Conservation (phyloP, 2,888 invertebrate species). For the Sisyra nigra region DNA sequence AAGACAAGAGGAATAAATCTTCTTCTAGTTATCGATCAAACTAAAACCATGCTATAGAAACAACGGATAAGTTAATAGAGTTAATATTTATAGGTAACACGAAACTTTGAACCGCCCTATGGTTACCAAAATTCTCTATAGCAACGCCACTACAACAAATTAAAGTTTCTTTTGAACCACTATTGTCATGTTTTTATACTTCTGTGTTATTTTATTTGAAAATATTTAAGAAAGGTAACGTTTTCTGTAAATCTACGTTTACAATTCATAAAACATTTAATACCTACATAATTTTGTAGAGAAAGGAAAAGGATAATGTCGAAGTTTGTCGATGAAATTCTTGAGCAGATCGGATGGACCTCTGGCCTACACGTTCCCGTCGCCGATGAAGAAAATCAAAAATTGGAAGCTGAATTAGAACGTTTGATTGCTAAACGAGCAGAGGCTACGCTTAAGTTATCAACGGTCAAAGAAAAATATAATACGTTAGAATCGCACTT, state of each 20-base stretch:
- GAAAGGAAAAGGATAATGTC: conserved; percentile 17
- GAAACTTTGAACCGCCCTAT: no score
- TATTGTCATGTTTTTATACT: no score
- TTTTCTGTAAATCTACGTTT: no score
- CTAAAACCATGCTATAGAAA: background rate
- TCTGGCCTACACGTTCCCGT: conserved; percentile 66
- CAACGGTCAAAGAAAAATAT: conserved; percentile 26
- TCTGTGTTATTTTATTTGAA: no score
- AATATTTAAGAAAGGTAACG: no score
- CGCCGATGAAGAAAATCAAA: conserved; percentile 55
- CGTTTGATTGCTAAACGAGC: conserved; percentile 30
- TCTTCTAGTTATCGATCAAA: background rate
- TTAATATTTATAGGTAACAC: no score
- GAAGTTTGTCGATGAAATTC: conserved; percentile 39
- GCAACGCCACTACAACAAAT: no score
- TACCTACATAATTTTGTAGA: background rate
- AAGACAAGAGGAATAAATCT: no score
- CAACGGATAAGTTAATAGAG: background rate
- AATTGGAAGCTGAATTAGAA: conserved; percentile 34
- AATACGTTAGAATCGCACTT: conserved; percentile 31
- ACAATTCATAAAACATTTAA: background rate
- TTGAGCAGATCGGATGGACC: conserved; percentile 56
- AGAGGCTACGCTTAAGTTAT: conserved; percentile 30
- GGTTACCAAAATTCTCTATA: no score
- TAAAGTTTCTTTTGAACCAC: no score